phyloP scores from a whole-genome alignment of 1,140 invertebrate species.

The Drosophila prosaltans region DNA sequence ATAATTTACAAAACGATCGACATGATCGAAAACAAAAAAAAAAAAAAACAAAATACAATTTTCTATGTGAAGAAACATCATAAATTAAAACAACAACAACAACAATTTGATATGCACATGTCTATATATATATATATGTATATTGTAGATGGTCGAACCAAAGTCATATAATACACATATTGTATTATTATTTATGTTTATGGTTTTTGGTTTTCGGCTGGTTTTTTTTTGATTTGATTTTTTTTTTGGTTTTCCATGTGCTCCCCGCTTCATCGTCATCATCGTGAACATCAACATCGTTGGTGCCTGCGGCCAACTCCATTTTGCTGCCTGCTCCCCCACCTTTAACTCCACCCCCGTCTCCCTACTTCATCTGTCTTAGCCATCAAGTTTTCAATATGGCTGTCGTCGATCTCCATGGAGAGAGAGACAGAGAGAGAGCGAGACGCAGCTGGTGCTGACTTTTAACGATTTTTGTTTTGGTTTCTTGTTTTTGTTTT shows the following conservation, averaged over 20 bases:
- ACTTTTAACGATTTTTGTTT: slow-evolving; percentile 55
- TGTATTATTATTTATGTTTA: slow-evolving; percentile 80
- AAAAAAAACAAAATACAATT: slow-evolving; percentile 17
- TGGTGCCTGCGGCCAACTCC: slow-evolving; percentile 63
- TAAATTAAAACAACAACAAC: slow-evolving; percentile 62
- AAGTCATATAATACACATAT: slow-evolving; percentile 60
- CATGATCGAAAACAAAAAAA: slow-evolving; percentile 52
- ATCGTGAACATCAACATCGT: not conserved
- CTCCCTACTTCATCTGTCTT: not conserved
- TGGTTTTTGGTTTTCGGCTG: slow-evolving; percentile 68
- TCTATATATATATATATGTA: slow-evolving; percentile 19
- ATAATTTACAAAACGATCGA: slow-evolving; percentile 73
- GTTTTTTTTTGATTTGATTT: not conserved
- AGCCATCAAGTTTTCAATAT: slow-evolving; percentile 60
- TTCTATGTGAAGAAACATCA: slow-evolving; percentile 63
- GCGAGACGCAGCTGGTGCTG: slow-evolving; percentile 57
- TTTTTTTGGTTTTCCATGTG: slow-evolving; percentile 54
- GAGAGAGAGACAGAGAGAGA: not conserved
- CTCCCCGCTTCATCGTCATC: slow-evolving; percentile 11
- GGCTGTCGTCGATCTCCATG: slow-evolving; percentile 68
- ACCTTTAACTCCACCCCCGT: slow-evolving; percentile 12
- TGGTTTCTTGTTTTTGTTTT: slow-evolving; percentile 44
- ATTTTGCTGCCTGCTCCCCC: slow-evolving; percentile 54
- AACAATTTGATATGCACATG: slow-evolving; percentile 35
- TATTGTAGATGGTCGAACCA: slow-evolving; percentile 19